Conservation (phyloP, 2,113 vertebrate genomes). For the Lamprologus tigripictilis region DNA sequence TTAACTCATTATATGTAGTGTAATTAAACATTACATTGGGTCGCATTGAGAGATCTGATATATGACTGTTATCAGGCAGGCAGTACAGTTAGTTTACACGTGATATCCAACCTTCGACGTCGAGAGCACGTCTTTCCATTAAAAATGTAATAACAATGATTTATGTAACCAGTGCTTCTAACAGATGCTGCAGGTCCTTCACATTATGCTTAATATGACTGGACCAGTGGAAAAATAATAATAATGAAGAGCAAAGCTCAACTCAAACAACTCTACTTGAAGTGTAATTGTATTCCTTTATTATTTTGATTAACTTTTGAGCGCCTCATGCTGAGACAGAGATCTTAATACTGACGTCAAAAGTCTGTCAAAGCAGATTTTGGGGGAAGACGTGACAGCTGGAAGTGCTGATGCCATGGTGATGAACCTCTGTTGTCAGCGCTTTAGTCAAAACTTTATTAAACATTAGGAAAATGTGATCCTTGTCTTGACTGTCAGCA, state of each 20-base stretch:
- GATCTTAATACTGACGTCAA: not conserved
- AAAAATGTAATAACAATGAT: not conserved
- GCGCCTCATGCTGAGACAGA: not conserved
- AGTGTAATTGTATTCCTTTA: too few species aligned
- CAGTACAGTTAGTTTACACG: not conserved
- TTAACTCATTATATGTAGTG: fast-evolving
- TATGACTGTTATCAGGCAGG: not conserved
- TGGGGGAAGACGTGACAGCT: not conserved
- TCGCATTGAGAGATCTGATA: not conserved
- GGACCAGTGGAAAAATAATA: not conserved
- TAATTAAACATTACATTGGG: not conserved
- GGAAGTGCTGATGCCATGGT: not conserved
- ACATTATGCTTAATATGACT: not conserved
- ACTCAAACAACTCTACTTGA: not conserved
- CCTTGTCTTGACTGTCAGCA: not conserved
- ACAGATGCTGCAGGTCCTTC: not conserved
- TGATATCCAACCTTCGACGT: not conserved
- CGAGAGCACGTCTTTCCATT: not conserved
- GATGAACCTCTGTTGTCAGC: conserved; percentile 20
- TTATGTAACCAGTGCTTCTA: not conserved
- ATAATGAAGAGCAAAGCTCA: not conserved
- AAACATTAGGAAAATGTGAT: conserved; percentile 55
- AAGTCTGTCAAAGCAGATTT: not conserved
- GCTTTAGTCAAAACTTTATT: conserved; percentile 54
- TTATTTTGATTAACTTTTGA: not conserved